phyloP scores from a whole-genome alignment of 2,797 vertebrate genomes.

The Falco concolor region DNA sequence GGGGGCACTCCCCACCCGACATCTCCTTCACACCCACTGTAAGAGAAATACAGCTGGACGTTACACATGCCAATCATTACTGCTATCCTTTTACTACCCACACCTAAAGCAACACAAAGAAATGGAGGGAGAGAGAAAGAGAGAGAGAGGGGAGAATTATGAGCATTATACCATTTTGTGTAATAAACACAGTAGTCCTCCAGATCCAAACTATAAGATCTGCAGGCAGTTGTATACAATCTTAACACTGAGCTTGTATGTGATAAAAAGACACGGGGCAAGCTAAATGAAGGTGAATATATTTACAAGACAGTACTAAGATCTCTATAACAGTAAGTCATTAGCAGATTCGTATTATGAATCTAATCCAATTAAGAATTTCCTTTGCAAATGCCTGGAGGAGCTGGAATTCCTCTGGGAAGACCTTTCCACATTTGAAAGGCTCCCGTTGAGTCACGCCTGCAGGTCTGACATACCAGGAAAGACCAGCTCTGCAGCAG shows the following conservation, averaged over 20 bases:
- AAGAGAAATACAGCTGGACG: not conserved
- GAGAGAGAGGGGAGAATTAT: not conserved
- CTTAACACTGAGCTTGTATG: not conserved
- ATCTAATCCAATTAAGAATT: constrained; percentile 68
- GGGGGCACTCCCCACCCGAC: not conserved
- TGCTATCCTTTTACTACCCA: not conserved
- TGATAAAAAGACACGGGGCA: constrained; percentile 9
- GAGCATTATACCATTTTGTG: not conserved
- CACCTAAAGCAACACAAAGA: not conserved
- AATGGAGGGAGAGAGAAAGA: not conserved
- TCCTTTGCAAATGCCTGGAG: constrained; percentile 58
- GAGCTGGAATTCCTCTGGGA: constrained; percentile 59
- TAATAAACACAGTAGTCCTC: not conserved
- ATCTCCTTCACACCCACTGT: not conserved
- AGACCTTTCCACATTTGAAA: constrained; percentile 41
- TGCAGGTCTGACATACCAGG: constrained; percentile 23
- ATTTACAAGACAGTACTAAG: constrained; percentile 35
- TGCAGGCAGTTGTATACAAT: not conserved
- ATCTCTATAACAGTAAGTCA: constrained; percentile 56
- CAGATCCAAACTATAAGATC: not conserved
- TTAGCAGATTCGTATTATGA: constrained; percentile 58
- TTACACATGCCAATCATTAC: not conserved
- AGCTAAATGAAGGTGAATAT: constrained; percentile 38
- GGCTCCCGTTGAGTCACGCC: constrained; percentile 23
- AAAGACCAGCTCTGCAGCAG: constrained; percentile 31